A percentile compares a stretch with the other conserved stretches of the same genome.
Evolutionary conservation across 2,888 invertebrate species (phyloP).

Genomic region (Nyleta sp.): DNA sequence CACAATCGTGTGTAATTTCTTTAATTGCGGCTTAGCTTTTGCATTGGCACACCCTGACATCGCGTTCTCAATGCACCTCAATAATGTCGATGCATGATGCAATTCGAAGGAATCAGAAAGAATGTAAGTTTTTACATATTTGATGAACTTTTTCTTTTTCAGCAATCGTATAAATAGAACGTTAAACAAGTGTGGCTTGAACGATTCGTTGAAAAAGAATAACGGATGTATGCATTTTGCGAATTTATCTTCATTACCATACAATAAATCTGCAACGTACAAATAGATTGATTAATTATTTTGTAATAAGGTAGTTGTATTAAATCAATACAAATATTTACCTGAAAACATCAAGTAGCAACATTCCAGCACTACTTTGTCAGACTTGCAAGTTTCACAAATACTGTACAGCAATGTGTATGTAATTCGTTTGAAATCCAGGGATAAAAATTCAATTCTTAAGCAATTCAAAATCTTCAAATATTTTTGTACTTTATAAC

Average conservation of each 20-base stretch:
- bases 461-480: constrained; percentile 39
- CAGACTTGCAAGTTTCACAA: constrained; percentile 18
- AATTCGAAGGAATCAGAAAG: constrained; percentile 19
- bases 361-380: constrained; percentile 24
- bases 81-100: constrained; percentile 59
- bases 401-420: constrained; percentile 44
- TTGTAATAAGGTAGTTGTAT: too few species aligned
- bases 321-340: constrained; percentile 14
- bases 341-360: constrained; percentile 44
- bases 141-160: constrained; percentile 25
- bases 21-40: constrained; percentile 60
- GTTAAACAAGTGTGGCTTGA: constrained; percentile 18
- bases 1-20: constrained; percentile 72
- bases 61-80: constrained; percentile 72
- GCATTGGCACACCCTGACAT: constrained; percentile 67
- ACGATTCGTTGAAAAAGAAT: constrained; percentile 34
- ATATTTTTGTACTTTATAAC: constrained; percentile 20
- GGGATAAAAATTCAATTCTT: constrained; percentile 33
- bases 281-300: constrained; percentile 2
- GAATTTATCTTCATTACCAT: constrained; percentile 19
- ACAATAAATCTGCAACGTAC: constrained; percentile 43
- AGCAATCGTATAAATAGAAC: constrained; percentile 14
- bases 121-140: constrained; percentile 9
- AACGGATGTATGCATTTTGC: constrained; percentile 28
- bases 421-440: constrained; percentile 41